Base-by-base conservation (phyloP, 2,113 vertebrate genomes). In the Callopanchax toddi region DNA sequence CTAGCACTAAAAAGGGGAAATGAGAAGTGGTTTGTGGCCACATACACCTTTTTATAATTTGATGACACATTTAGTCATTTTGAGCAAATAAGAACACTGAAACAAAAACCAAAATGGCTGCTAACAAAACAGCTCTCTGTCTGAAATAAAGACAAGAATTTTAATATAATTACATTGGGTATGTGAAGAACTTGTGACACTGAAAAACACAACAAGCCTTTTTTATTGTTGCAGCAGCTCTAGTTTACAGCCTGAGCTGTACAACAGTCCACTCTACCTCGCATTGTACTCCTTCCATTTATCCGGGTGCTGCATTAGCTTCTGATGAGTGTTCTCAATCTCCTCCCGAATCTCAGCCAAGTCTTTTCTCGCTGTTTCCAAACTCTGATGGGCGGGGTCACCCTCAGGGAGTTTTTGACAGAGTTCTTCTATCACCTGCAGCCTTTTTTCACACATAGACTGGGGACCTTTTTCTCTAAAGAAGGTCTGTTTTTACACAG, bases 391-490 rank as follows among this genome's bases (percentile, higher is more conserved):
- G 58, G 92, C 83, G 0, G 93, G 81, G 72, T 99, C 94, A 12
- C 79, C 87, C 39, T 92, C 94, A 0, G 95, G 94, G 18, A 99
- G 92, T 51, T 98, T 98, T 61, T 91, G 87, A 71, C 95, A 96
- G n/a, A 97, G 87, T 22, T 98, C 97, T 73, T 96, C 95, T 64
- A 99, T 97, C 18, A 94, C 74, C 48, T 94, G 93, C 40, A 97
- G 74, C 49, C 96, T 93, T 84, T 96, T 98, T 83, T 95, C 95
- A 89, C 95, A 97, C 7, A 95, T 84, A 1, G 94, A 91, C 74
- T 92, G 94, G 22, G 93, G 92, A 4, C 96, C 95, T 67, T 95
- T 98, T 52, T 97, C 96, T 68, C 94, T 88, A 6, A 99, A 99
- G 82, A 97, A 99, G 60, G 92, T 79, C 97, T 99, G 37, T 45